Evolutionary conservation across 2,797 vertebrate genomes (phyloP).

Genomic region (Squalus acanthias): DNA sequence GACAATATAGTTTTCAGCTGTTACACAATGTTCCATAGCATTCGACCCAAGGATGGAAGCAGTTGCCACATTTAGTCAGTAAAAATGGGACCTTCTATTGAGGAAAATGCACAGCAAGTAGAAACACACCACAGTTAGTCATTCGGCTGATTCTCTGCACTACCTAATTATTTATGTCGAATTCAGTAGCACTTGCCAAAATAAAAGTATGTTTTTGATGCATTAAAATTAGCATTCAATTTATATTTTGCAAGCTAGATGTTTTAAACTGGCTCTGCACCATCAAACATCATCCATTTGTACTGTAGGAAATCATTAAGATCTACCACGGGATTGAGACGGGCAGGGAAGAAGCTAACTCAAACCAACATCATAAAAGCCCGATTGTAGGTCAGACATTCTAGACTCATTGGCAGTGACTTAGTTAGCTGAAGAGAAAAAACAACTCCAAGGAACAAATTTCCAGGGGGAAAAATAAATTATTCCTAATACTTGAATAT

Average conservation of each 20-base stretch:
- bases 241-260: not conserved
- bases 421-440: not conserved
- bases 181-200: not conserved
- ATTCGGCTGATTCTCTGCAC: not conserved
- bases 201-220: not conserved
- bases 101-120: not conserved
- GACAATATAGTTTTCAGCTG: no score
- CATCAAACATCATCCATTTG: not conserved
- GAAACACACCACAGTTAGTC: not conserved
- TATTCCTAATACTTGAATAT: not conserved
- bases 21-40: not conserved
- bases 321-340: not conserved
- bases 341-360: not conserved
- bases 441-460: no score
- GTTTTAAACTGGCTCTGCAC: not conserved
- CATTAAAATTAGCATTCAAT: not conserved
- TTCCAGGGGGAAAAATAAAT: not conserved
- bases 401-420: not conserved
- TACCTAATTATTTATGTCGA: not conserved
- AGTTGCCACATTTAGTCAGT: not conserved
- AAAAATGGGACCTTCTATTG: not conserved
- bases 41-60: not conserved
- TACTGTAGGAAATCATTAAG: not conserved
- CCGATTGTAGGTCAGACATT: not conserved
- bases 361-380: not conserved